phyloP scores from a whole-genome alignment of 1,140 invertebrate genomes.

The Helicoverpa zea region DNA sequence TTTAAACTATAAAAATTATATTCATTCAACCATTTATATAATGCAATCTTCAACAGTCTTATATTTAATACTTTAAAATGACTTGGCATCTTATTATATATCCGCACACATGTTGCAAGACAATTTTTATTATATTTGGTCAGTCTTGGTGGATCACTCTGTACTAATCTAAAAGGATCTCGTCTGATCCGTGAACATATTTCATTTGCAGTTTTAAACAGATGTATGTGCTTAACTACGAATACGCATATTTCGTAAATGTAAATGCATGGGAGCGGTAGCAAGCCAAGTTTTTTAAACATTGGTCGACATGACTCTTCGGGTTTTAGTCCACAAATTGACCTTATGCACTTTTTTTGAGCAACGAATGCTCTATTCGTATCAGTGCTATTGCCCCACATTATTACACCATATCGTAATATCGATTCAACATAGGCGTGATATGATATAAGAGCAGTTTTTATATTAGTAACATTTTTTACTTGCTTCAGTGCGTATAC shows the following conservation, averaged over 20 bases:
- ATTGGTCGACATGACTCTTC: conserved; percentile 5
- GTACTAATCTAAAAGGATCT: background rate
- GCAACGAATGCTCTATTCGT: background rate
- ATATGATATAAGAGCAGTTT: no score
- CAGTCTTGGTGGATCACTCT: background rate
- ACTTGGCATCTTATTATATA: conserved; percentile 8
- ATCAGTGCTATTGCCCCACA: no score
- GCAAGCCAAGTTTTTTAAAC: conserved; percentile 20
- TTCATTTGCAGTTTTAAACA: background rate
- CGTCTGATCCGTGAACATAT: background rate
- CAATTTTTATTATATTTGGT: conserved; percentile 7
- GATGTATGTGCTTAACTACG: background rate
- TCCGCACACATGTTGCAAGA: background rate
- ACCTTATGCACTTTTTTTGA: conserved; percentile 1
- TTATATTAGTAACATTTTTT: no score
- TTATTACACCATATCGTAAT: no score
- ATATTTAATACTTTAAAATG: background rate
- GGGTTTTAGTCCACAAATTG: background rate
- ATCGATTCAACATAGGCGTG: no score
- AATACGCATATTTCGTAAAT: background rate
- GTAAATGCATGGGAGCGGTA: background rate
- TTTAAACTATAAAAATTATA: conserved; percentile 4
- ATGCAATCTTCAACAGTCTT: background rate
- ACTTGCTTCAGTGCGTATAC: no score
- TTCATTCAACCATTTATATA: conserved; percentile 13